phyloP scores from a whole-genome alignment of 2,797 vertebrate genomes.

The Lutjanus campechanus region DNA sequence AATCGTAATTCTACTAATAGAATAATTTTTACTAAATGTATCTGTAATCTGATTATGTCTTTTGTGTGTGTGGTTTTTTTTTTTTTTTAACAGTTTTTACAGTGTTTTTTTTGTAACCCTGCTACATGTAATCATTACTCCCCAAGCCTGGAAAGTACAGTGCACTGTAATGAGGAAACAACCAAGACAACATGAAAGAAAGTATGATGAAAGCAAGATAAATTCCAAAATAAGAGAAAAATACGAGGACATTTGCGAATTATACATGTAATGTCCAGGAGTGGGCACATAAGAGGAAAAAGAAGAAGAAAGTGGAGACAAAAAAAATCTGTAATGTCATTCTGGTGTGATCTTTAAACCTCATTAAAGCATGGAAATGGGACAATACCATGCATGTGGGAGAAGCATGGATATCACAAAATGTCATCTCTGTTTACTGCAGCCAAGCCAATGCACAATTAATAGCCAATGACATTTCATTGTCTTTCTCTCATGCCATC shows the following conservation, averaged over 20 bases:
- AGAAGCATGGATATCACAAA: slow-evolving; percentile 60
- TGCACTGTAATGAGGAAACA: slow-evolving; percentile 5
- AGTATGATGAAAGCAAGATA: not conserved
- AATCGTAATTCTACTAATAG: too few species aligned
- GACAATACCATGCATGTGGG: slow-evolving; percentile 51
- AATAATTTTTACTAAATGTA: too few species aligned
- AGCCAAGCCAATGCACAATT: slow-evolving; percentile 71
- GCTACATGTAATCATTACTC: too few species aligned
- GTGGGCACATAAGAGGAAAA: not conserved
- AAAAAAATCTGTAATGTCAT: slow-evolving; percentile 13
- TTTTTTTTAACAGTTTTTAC: too few species aligned
- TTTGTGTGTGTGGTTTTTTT: too few species aligned
- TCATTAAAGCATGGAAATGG: slow-evolving; percentile 63
- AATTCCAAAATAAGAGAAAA: slow-evolving; percentile 7
- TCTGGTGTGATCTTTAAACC: slow-evolving; percentile 57
- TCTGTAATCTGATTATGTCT: too few species aligned
- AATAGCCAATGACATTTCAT: slow-evolving; percentile 80
- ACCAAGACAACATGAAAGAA: not conserved
- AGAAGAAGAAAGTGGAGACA: not conserved
- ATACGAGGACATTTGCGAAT: not conserved
- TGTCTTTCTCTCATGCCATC: slow-evolving; percentile 62
- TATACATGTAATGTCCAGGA: not conserved
- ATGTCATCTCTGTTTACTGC: slow-evolving; percentile 79
- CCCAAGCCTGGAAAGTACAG: too few species aligned
- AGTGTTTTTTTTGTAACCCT: too few species aligned